A percentile compares a stretch with the other conserved stretches of the same genome.
These are phyloP conservation scores for Dinoponera quadriceps DNA, from an alignment of 1,140 invertebrate genomes.

Conservation along the genomic window DNA sequence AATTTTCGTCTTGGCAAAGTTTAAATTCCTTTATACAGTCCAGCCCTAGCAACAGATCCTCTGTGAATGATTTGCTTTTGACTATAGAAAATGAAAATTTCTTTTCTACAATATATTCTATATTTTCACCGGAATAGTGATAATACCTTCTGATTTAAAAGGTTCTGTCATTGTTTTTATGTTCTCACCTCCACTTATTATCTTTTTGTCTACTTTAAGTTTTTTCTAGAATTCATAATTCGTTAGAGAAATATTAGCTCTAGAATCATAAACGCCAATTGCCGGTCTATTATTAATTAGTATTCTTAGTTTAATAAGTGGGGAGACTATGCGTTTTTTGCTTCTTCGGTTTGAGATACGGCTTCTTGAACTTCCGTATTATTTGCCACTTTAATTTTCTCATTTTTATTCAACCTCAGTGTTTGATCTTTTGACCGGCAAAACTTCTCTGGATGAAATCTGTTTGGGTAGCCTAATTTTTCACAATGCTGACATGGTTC, in stretches of 20 bases:
- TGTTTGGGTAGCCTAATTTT: too few relatives aligned
- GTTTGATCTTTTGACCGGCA: background rate
- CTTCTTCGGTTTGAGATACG: background rate
- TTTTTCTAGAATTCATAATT: slow-evolving; percentile 18
- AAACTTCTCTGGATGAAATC: slow-evolving; percentile 17
- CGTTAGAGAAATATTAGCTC: too few relatives aligned
- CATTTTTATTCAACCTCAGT: background rate
- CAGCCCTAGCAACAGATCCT: slow-evolving; percentile 58
- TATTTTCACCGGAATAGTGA: slow-evolving; percentile 28
- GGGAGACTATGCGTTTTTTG: slow-evolving; percentile 31
- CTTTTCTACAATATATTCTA: slow-evolving; percentile 37
- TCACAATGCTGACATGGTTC: too few relatives aligned
- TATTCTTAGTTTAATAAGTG: slow-evolving; percentile 46
- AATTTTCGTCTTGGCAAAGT: slow-evolving; percentile 61
- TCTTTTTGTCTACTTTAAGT: slow-evolving; percentile 32
- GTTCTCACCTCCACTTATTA: slow-evolving; percentile 34
- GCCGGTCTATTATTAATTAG: background rate
- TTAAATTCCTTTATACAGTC: slow-evolving; percentile 57
- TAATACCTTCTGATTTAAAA: slow-evolving; percentile 19
- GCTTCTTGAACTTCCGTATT: slow-evolving; percentile 25
- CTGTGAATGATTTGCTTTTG: slow-evolving; percentile 31
- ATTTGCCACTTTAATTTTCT: slow-evolving; percentile 5
- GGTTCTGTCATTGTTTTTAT: slow-evolving; percentile 14
- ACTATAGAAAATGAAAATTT: slow-evolving; percentile 51
- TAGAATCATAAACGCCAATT: slow-evolving; percentile 28